Percentiles rank a stretch among this genome's conserved stretches.
Conservation (phyloP, 2,113 vertebrate genomes). For the Lates calcarifer region DNA sequence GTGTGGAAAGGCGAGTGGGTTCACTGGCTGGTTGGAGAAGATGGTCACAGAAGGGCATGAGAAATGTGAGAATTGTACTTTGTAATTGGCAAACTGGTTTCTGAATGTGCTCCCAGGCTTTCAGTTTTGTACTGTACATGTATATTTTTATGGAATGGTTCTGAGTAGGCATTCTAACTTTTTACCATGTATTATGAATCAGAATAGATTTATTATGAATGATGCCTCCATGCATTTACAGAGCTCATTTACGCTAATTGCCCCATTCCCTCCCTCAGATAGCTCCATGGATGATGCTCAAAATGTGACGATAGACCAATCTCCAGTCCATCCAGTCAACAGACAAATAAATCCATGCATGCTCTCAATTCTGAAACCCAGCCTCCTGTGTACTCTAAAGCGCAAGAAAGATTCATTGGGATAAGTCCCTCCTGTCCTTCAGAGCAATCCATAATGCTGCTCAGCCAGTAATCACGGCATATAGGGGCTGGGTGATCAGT, state of each 20-base stretch:
- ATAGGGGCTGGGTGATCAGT: conserved; percentile 81
- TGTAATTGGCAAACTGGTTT: conserved; percentile 37
- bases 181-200: conserved; percentile 59
- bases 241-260: conserved; percentile 65
- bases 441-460: conserved; percentile 77
- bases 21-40: conserved; percentile 51
- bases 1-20: conserved; percentile 42
- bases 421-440: conserved; percentile 75
- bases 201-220: conserved; percentile 60
- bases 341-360: conserved; percentile 69
- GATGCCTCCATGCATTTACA: conserved; percentile 57
- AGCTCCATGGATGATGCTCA: conserved; percentile 36
- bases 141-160: conserved; percentile 38
- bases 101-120: conserved; percentile 12
- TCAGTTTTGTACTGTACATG: conserved; percentile 11
- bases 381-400: conserved; percentile 36
- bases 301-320: conserved; percentile 60
- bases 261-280: conserved; percentile 38
- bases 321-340: conserved; percentile 63
- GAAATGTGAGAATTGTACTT: conserved; percentile 59
- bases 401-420: conserved; percentile 58
- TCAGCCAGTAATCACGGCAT: conserved; percentile 79
- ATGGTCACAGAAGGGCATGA: conserved; percentile 71
- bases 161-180: conserved; percentile 40
- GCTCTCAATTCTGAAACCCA: conserved; percentile 53